Evolutionary conservation across 2,797 vertebrate genomes (phyloP).

Genomic region (Hipposideros larvatus): DNA sequence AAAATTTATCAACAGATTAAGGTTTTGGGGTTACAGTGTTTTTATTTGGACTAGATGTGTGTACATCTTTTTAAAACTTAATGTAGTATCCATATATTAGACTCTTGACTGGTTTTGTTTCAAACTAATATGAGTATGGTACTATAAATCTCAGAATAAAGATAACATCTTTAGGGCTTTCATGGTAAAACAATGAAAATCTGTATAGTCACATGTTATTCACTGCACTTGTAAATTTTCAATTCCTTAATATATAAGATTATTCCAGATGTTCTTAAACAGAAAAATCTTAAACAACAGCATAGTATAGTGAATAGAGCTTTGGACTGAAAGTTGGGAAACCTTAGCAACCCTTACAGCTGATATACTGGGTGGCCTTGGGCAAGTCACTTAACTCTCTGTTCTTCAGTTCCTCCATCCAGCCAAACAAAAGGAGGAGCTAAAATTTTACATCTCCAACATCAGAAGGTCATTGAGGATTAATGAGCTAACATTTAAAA

Average conservation of each 20-base stretch:
- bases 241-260: background rate
- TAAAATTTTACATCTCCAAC: background rate
- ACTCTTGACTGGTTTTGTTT: conserved; percentile 24
- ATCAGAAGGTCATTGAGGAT: background rate
- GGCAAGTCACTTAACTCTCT: conserved; percentile 46
- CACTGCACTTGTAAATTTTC: background rate
- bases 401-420: background rate
- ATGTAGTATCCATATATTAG: background rate
- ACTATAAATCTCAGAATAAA: conserved; percentile 48
- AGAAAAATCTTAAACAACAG: conserved; percentile 28
- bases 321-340: background rate
- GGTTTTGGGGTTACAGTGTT: background rate
- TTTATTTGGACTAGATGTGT: background rate
- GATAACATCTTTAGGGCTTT: background rate
- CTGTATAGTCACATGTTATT: background rate
- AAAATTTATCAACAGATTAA: background rate
- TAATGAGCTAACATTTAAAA: conserved; percentile 9
- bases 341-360: background rate
- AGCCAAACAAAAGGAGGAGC: conserved; percentile 19
- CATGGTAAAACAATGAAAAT: conserved; percentile 38
- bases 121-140: background rate
- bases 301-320: background rate
- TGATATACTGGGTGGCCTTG: conserved; percentile 36
- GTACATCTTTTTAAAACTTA: conserved; percentile 20
- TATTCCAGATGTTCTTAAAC: conserved; percentile 35